Evolutionary conservation across 2,888 invertebrate genomes (phyloP).

Genomic region (Oxytorus armatus): DNA sequence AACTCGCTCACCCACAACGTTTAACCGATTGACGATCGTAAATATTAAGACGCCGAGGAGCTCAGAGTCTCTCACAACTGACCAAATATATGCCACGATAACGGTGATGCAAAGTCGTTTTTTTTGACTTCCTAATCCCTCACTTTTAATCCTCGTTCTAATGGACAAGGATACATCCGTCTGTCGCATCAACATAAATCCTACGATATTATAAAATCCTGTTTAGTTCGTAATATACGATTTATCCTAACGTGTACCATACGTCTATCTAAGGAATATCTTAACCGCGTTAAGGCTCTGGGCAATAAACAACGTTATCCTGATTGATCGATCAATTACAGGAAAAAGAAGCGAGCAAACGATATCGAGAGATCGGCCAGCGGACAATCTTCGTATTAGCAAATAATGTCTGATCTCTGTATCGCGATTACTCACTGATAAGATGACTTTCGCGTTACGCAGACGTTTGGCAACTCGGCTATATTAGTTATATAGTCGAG

Average conservation of each 20-base stretch:
- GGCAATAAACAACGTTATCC: slow-evolving; percentile 4
- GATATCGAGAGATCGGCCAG: slow-evolving; percentile 5
- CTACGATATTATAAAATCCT: neutral
- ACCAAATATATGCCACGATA: slow-evolving; percentile 15
- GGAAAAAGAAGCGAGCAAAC: neutral
- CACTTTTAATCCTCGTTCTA: slow-evolving; percentile 41
- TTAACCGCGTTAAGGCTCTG: too few relatives aligned
- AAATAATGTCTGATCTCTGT: slow-evolving; percentile 55
- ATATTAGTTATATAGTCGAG: slow-evolving; percentile 1
- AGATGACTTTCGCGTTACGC: slow-evolving; percentile 58
- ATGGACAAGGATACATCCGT: slow-evolving; percentile 18
- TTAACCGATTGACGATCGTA: slow-evolving; percentile 25
- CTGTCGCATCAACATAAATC: slow-evolving; percentile 18
- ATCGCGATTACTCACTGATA: slow-evolving; percentile 59
- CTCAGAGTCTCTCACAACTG: neutral
- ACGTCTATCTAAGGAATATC: too few relatives aligned
- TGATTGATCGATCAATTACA: slow-evolving; percentile 7
- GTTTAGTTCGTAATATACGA: too few relatives aligned
- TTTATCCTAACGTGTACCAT: too few relatives aligned
- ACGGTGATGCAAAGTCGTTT: slow-evolving; percentile 33
- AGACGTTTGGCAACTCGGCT: slow-evolving; percentile 54
- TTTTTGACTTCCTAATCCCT: slow-evolving; percentile 35
- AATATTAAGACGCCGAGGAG: slow-evolving; percentile 3
- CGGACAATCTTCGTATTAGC: slow-evolving; percentile 57
- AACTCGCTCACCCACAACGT: slow-evolving; percentile 22